A percentile compares a stretch with the other conserved stretches of the same genome.
Conservation (phyloP, 2,113 vertebrate species). For the Chloebia gouldiae region DNA sequence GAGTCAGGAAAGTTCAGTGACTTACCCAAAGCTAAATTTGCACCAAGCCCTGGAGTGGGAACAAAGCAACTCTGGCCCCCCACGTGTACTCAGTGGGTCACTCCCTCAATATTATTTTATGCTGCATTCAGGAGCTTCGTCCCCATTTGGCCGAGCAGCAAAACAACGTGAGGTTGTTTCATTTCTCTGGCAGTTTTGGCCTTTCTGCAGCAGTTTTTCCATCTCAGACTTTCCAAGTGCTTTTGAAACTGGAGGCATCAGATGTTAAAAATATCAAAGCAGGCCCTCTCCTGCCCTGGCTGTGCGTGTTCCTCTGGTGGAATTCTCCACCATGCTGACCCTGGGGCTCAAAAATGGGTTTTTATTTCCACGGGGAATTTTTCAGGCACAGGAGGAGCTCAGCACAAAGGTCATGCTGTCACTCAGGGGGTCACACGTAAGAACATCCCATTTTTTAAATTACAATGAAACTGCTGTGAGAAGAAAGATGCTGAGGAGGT, state of each 20-base stretch:
- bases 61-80: neutral
- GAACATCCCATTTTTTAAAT: neutral
- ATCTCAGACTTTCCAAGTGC: neutral
- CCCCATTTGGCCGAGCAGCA: neutral
- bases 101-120: conserved; percentile 4
- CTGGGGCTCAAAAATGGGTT: neutral
- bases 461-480: rapidly evolving
- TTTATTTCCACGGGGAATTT: neutral
- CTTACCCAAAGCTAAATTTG: neutral
- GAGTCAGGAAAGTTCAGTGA: neutral
- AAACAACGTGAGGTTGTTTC: neutral
- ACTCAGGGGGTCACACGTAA: rapidly evolving
- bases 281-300: neutral
- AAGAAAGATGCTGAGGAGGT: neutral
- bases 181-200: neutral
- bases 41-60: neutral
- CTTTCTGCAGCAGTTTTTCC: conserved; percentile 44
- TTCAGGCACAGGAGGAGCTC: neutral
- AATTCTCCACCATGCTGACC: neutral
- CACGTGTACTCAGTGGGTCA: neutral
- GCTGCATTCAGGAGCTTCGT: neutral
- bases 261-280: neutral
- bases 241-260: conserved; percentile 2
- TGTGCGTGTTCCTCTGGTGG: rapidly evolving
- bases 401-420: neutral